Evolutionary conservation across 2,797 vertebrate genomes (phyloP).

Genomic region (Clamator glandarius): DNA sequence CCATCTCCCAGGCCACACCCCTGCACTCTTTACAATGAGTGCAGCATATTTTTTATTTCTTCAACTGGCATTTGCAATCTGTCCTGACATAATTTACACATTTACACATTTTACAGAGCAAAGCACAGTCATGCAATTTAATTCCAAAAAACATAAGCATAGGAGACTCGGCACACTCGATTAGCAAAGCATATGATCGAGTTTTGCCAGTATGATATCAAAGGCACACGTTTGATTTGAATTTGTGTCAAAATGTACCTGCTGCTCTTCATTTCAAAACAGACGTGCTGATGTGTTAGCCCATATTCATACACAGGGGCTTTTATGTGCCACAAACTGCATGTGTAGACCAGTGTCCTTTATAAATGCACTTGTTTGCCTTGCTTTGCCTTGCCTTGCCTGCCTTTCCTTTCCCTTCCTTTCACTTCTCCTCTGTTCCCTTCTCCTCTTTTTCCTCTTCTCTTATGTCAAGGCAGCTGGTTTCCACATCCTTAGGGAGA

Average conservation of each 20-base stretch:
- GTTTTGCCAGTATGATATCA: conserved; percentile 68
- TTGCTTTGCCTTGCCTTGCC: conserved; percentile 41
- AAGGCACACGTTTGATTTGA: conserved; percentile 62
- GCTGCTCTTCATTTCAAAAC: conserved; percentile 57
- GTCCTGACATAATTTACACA: conserved; percentile 84
- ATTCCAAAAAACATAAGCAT: conserved; percentile 83
- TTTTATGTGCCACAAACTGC: conserved; percentile 64
- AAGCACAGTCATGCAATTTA: conserved; percentile 80
- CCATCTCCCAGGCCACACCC: conserved; percentile 70
- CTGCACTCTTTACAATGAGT: conserved; percentile 68
- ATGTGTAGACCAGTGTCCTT: conserved; percentile 71
- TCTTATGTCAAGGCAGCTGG: conserved; percentile 48
- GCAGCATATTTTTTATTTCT: conserved; percentile 82
- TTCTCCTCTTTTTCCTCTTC: background rate
- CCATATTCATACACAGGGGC: conserved; percentile 65
- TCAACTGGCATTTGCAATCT: conserved; percentile 81
- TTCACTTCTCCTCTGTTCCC: no score
- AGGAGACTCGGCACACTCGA: conserved; percentile 74
- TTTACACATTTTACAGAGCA: conserved; percentile 83
- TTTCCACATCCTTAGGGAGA: conserved; percentile 48
- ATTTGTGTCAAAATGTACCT: conserved; percentile 61
- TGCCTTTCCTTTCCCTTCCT: background rate
- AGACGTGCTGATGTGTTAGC: conserved; percentile 75
- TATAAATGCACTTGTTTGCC: conserved; percentile 51
- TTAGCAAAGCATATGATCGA: conserved; percentile 71